Conservation (phyloP, 2,797 vertebrate genomes). For the Decapterus maruadsi region DNA sequence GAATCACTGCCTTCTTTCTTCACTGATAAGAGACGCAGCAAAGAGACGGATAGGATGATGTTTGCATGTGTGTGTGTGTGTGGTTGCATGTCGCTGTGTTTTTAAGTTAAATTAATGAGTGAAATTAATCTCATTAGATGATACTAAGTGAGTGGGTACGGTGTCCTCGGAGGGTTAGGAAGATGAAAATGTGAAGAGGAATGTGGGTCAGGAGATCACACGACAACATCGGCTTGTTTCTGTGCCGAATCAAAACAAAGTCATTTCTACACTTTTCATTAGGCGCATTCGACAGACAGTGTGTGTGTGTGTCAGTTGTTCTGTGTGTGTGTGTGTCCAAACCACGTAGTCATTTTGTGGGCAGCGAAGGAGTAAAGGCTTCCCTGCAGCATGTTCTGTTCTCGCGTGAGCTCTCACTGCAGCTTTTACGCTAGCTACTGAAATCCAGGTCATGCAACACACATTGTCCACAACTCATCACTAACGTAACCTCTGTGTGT, state of each 20-base stretch:
- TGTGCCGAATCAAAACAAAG: slow-evolving; percentile 6
- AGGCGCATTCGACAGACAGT: slow-evolving; percentile 2
- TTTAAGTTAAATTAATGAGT: background rate
- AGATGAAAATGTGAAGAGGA: slow-evolving; percentile 19
- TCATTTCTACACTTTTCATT: slow-evolving; percentile 37
- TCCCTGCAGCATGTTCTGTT: slow-evolving; percentile 72
- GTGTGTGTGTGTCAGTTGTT: slow-evolving; percentile 22
- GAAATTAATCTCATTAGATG: slow-evolving; percentile 49
- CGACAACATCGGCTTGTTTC: slow-evolving; percentile 28
- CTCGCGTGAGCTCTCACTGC: slow-evolving; percentile 66
- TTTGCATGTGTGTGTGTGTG: slow-evolving; percentile 12
- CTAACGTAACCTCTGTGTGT: slow-evolving; percentile 29
- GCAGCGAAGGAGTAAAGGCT: slow-evolving; percentile 30
- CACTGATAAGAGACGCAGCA: slow-evolving; percentile 23
- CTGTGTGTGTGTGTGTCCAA: background rate
- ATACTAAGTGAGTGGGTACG: slow-evolving; percentile 8
- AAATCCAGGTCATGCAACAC: slow-evolving; percentile 79
- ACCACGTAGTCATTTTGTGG: slow-evolving; percentile 26
- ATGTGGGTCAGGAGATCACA: slow-evolving; percentile 62
- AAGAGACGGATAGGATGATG: slow-evolving; percentile 1
- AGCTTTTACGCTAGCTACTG: slow-evolving; percentile 62
- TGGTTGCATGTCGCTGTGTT: slow-evolving; percentile 23
- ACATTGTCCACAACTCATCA: slow-evolving; percentile 36
- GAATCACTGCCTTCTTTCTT: slow-evolving; percentile 9
- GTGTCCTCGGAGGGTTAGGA: slow-evolving; percentile 29